phyloP scores from a whole-genome alignment of 2,888 invertebrate genomes.

The Drosophila kambysellisi region DNA sequence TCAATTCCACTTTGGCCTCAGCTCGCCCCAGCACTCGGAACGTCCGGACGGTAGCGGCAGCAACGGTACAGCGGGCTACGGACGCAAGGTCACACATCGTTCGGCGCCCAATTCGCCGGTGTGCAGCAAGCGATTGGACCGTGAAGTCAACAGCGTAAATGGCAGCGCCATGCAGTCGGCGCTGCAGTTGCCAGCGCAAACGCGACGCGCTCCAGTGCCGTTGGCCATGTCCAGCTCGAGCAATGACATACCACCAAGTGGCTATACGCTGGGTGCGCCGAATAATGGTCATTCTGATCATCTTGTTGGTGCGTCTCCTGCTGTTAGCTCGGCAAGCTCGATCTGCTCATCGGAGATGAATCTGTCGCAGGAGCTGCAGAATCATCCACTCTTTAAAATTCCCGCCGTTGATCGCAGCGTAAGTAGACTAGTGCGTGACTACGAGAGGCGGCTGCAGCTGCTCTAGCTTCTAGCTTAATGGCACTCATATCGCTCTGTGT shows the following conservation, averaged over 20 bases:
- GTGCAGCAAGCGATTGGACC: constrained; percentile 85
- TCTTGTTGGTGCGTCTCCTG: constrained; percentile 83
- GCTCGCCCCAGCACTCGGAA: constrained; percentile 82
- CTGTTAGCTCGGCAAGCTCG: constrained; percentile 84
- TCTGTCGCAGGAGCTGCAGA: constrained; percentile 87
- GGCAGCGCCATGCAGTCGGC: constrained; percentile 52
- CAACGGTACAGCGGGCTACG: constrained; percentile 39
- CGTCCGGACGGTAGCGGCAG: constrained; percentile 80
- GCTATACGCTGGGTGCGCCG: constrained; percentile 73
- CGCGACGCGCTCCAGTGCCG: constrained; percentile 66
- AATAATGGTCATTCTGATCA: constrained; percentile 74
- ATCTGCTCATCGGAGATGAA: constrained; percentile 85
- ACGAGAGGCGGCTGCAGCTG: constrained; percentile 63
- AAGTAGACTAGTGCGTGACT: constrained; percentile 84
- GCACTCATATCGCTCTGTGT: constrained; percentile 4
- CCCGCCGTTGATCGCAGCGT: constrained; percentile 89
- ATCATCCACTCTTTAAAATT: constrained; percentile 86
- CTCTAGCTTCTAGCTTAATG: constrained; percentile 32
- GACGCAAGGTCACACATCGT: constrained; percentile 73
- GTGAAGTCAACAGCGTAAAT: constrained; percentile 40
- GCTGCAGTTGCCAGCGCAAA: constrained; percentile 40
- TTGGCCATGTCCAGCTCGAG: constrained; percentile 84
- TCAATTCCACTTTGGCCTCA: constrained; percentile 81
- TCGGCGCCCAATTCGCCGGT: constrained; percentile 90
- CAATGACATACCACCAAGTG: constrained; percentile 83